Evolutionary conservation across 2,113 vertebrate genomes (phyloP).

Genomic region (Turnix velox): DNA sequence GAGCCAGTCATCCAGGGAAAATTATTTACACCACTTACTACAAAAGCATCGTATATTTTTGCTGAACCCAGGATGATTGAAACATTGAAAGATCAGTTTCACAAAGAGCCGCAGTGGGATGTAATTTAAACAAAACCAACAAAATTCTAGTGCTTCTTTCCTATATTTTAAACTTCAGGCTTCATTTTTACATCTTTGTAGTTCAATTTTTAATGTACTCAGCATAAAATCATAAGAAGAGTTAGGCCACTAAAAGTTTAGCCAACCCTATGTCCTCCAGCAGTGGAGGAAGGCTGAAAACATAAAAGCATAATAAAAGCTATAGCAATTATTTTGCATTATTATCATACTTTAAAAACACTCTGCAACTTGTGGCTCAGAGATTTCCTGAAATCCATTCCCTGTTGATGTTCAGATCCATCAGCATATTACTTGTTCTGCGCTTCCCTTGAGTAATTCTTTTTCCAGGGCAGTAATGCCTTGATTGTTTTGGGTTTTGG

Average conservation of each 20-base stretch:
- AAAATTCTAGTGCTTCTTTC: neutral
- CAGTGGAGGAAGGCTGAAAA: neutral
- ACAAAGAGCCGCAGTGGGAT: neutral
- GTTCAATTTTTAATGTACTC: neutral
- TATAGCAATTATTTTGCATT: neutral
- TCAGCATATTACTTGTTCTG: neutral
- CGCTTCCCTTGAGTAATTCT: neutral
- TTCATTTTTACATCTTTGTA: neutral
- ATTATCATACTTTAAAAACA: neutral
- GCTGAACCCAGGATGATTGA: neutral
- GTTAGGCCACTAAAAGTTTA: neutral
- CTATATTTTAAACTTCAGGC: neutral
- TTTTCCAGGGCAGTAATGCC: no score
- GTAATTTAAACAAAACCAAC: neutral
- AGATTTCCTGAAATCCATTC: neutral
- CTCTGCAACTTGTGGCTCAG: neutral
- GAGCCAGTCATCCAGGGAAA: neutral
- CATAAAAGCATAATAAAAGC: neutral
- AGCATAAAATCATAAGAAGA: neutral
- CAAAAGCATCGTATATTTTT: neutral
- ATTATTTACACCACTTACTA: conserved; percentile 13
- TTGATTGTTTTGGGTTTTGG: no score
- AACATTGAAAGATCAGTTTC: neutral
- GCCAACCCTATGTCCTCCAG: neutral
- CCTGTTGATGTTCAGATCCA: neutral